These are phyloP conservation scores for Penaeus vannamei DNA, from an alignment of 1,140 invertebrate genomes.

Conservation along the genomic window DNA sequence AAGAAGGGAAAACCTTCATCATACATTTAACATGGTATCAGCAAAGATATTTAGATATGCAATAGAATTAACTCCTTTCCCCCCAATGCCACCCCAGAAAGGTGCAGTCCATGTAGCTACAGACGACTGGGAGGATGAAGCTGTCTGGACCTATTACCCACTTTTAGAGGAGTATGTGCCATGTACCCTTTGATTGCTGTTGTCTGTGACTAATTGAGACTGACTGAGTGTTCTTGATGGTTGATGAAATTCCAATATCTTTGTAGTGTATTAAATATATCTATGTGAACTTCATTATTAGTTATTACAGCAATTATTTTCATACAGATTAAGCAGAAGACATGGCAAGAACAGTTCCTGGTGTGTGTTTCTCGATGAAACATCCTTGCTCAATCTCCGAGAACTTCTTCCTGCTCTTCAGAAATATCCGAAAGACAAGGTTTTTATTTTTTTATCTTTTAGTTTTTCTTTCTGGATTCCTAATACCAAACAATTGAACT, in stretches of 20 bases:
- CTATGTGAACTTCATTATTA: background rate
- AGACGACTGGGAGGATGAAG: conserved; percentile 13
- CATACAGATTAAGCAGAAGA: conserved; percentile 13
- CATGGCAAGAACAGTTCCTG: conserved; percentile 39
- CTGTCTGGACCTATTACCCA: conserved; percentile 42
- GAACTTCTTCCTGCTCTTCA: conserved; percentile 27
- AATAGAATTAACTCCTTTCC: no score
- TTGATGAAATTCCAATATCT: no score
- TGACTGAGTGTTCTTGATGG: background rate
- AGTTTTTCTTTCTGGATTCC: no score
- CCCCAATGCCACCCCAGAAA: background rate
- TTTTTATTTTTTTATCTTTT: no score
- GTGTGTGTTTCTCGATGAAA: conserved; percentile 21
- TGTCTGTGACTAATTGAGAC: background rate
- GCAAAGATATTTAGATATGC: no score
- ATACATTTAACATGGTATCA: no score
- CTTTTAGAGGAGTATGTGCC: conserved; percentile 9
- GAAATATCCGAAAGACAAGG: background rate
- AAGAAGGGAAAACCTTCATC: no score
- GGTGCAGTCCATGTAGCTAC: conserved; percentile 4
- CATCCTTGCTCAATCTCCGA: background rate
- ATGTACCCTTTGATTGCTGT: background rate
- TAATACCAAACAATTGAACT: no score
- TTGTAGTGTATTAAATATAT: no score
- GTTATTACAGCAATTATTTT: background rate